Evolutionary conservation across 2,113 vertebrate species (phyloP).

Genomic region (Thryonomys swinderianus): DNA sequence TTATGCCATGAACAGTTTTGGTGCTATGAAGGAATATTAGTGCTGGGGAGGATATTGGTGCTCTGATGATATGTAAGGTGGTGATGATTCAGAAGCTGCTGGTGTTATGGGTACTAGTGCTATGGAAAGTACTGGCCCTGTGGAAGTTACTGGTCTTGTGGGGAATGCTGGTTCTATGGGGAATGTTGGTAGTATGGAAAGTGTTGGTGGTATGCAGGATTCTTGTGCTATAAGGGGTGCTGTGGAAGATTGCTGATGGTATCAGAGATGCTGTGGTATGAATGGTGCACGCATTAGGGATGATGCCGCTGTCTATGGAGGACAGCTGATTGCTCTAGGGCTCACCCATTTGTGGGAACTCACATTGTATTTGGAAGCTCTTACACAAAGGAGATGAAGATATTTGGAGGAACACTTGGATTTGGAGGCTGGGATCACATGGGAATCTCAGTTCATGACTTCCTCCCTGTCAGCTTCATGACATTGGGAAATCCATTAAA

Average conservation of each 20-base stretch:
- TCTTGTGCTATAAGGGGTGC: neutral
- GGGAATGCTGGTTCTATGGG: no score
- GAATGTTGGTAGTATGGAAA: neutral
- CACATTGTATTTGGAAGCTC: neutral
- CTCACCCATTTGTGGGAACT: neutral
- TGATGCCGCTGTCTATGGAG: neutral
- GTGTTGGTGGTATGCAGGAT: neutral
- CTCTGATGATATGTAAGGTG: neutral
- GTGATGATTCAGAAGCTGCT: neutral
- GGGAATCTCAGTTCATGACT: neutral
- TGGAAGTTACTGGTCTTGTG: no score
- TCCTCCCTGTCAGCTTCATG: neutral
- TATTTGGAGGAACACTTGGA: neutral
- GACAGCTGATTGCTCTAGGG: neutral
- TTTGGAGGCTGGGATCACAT: neutral
- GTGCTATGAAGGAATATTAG: neutral
- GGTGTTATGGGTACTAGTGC: neutral
- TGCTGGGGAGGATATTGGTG: neutral
- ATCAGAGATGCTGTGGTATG: rapidly evolving
- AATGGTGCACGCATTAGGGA: neutral
- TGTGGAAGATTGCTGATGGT: neutral
- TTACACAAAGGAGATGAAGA: neutral
- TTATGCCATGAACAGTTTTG: neutral
- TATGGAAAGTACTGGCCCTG: neutral
- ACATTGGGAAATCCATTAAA: neutral